Conservation (phyloP, 2,888 invertebrate genomes). For the Polydrusus cervinus region DNA sequence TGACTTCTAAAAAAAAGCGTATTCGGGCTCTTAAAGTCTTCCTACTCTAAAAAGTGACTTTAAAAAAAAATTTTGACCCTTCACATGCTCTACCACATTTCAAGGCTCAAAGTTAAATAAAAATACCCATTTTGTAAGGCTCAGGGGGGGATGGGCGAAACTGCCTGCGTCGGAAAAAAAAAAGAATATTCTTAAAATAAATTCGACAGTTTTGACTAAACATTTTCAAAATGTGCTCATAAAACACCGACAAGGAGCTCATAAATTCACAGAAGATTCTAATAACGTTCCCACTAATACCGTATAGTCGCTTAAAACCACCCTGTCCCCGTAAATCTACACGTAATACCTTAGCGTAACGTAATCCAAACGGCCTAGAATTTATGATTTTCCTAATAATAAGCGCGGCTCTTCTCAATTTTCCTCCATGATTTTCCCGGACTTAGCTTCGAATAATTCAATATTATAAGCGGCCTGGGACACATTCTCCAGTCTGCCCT, state of each 20-base stretch:
- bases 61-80: too few species aligned
- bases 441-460: constrained; percentile 51
- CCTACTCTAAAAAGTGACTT: too few species aligned
- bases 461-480: constrained; percentile 53
- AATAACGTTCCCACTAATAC: constrained; percentile 48
- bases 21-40: too few species aligned
- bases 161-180: too few species aligned
- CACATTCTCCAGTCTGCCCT: constrained; percentile 50
- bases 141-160: too few species aligned
- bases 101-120: too few species aligned
- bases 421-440: constrained; percentile 46
- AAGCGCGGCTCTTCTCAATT: constrained; percentile 50
- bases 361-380: constrained; percentile 47
- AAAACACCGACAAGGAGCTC: constrained; percentile 1
- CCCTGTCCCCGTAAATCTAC: constrained; percentile 50
- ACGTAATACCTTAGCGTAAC: constrained; percentile 46
- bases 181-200: too few species aligned
- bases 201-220: too few species aligned
- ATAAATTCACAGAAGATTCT: constrained; percentile 36
- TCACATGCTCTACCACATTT: too few species aligned
- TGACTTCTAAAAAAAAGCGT: too few species aligned
- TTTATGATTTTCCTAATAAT: constrained; percentile 53
- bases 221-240: neutral
- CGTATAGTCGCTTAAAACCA: constrained; percentile 47
- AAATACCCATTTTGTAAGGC: too few species aligned